Evolutionary conservation across 2,888 invertebrate genomes (phyloP).

Genomic region (Microplitis manilae): DNA sequence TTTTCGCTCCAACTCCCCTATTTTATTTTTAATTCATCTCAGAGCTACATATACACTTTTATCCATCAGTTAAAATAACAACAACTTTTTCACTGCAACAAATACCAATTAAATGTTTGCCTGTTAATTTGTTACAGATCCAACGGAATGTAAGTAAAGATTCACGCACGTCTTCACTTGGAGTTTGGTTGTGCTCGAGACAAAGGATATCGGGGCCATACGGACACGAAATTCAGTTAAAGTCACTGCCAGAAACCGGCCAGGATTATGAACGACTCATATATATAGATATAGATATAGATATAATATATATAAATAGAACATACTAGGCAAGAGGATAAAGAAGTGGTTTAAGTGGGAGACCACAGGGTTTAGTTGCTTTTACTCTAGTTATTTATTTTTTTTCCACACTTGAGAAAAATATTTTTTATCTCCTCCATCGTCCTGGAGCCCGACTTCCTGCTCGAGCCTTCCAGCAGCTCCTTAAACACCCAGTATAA

Average conservation of each 20-base stretch:
- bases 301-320: not conserved
- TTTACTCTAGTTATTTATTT: constrained; percentile 64
- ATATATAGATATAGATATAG: not conserved
- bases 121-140: constrained; percentile 11
- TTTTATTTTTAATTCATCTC: no score
- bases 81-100: no score
- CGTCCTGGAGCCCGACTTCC: not conserved
- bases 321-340: not conserved
- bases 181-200: constrained; percentile 17
- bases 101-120: not conserved
- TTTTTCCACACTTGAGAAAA: constrained; percentile 58
- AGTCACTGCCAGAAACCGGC: constrained; percentile 63
- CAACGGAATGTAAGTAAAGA: not conserved
- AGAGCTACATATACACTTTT: no score
- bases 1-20: no score
- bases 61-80: no score
- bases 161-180: constrained; percentile 31
- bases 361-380: constrained; percentile 51
- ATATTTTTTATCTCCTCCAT: constrained; percentile 56
- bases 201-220: constrained; percentile 21
- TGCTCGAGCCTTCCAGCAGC: not conserved
- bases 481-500: not conserved
- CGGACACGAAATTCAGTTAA: constrained; percentile 49
- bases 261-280: constrained; percentile 64
- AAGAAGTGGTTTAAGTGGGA: constrained; percentile 17